phyloP scores from a whole-genome alignment of 2,797 vertebrate species.

The Adrianichthys oophorus region DNA sequence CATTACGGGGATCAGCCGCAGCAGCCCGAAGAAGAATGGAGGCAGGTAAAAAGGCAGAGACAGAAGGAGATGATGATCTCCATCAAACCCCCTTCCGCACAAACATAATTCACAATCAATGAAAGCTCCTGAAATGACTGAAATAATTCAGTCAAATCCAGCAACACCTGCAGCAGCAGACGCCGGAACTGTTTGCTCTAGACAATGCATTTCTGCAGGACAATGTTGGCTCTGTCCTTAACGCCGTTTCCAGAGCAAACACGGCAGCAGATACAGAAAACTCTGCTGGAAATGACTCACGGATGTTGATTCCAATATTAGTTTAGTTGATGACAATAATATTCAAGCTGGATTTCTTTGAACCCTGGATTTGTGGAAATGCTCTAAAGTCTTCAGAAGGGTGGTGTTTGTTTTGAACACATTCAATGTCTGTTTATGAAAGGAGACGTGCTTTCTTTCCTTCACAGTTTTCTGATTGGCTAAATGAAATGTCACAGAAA shows the following conservation, averaged over 20 bases:
- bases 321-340: no score
- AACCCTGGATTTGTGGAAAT: no score
- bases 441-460: no score
- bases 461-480: no score
- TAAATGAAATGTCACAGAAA: no score
- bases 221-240: constrained; percentile 2
- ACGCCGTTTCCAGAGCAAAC: not conserved
- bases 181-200: constrained; percentile 9
- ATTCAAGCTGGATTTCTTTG: no score
- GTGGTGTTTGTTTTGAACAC: no score
- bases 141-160: constrained; percentile 60
- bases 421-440: no score
- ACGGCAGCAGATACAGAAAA: not conserved
- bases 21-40: constrained; percentile 37
- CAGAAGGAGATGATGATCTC: constrained; percentile 32
- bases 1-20: constrained; percentile 64
- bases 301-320: not conserved
- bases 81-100: constrained; percentile 22
- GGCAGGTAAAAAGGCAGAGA: constrained; percentile 49
- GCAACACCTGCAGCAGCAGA: constrained; percentile 63
- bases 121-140: constrained; percentile 53
- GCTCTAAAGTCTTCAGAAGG: no score
- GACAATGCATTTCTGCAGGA: not conserved
- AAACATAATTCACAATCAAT: constrained; percentile 29
- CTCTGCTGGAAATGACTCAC: not conserved